Evolutionary conservation across 37 sponge, comb jelly and placozoan species (phyloP).

Genomic region (Cliona cf. orientalis): DNA sequence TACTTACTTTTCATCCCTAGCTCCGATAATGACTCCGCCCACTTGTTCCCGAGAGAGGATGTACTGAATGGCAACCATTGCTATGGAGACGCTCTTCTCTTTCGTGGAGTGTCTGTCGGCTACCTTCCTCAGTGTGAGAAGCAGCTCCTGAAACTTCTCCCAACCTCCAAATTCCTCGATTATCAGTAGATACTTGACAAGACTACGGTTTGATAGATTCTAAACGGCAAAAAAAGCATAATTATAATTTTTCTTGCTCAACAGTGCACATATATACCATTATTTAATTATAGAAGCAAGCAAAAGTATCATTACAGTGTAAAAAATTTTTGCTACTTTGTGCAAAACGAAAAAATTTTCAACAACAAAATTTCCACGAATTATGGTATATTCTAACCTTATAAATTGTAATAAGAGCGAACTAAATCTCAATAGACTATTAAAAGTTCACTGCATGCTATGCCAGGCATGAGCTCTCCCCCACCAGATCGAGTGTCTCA

Average conservation of each 20-base stretch:
- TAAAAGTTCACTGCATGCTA: background rate
- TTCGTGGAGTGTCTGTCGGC: slow-evolving; percentile 39
- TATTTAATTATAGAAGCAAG: background rate
- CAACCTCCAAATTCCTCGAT: slow-evolving; percentile 73
- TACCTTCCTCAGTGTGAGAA: slow-evolving; percentile 28
- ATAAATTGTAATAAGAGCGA: no score
- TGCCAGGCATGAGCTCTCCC: background rate
- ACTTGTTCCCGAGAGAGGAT: slow-evolving; percentile 27
- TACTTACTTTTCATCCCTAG: slow-evolving; percentile 27
- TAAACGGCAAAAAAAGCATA: no score
- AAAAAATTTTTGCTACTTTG: background rate
- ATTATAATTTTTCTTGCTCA: background rate
- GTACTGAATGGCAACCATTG: slow-evolving; percentile 71
- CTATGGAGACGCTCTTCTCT: slow-evolving; percentile 28
- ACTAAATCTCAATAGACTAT: no score
- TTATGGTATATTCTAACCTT: no score
- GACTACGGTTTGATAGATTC: slow-evolving; percentile 57
- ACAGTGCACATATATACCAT: background rate
- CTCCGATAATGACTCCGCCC: slow-evolving; percentile 54
- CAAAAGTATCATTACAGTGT: background rate
- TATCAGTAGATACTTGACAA: slow-evolving; percentile 61
- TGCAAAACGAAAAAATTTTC: no score
- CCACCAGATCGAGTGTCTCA: no score
- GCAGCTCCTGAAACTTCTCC: slow-evolving; percentile 65
- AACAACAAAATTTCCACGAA: background rate